These are phyloP conservation scores for Drosophila conformis DNA, from an alignment of 2,888 invertebrate species.

Conservation along the genomic window DNA sequence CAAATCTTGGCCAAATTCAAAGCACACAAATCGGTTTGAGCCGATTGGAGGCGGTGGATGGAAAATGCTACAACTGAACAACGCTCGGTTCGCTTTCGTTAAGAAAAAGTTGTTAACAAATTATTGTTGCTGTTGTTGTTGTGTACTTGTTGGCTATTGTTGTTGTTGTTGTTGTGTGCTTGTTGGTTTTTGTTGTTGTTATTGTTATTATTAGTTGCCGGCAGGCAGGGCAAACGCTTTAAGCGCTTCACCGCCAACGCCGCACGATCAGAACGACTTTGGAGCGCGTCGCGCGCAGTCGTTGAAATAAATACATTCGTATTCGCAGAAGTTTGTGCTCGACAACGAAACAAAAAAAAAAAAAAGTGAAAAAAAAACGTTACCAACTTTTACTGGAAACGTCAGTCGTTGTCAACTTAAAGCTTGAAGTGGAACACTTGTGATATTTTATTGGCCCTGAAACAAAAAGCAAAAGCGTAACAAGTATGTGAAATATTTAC, in stretches of 20 bases:
- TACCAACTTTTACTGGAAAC: constrained; percentile 25
- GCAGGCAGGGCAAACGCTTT: constrained; percentile 73
- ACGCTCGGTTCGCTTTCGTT: constrained; percentile 54
- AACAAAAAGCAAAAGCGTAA: constrained; percentile 8
- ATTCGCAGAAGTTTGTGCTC: constrained; percentile 18
- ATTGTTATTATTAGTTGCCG: constrained; percentile 38
- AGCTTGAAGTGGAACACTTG: constrained; percentile 42
- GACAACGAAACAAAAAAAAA: neutral
- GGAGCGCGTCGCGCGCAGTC: constrained; percentile 80
- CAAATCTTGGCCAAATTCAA: constrained; percentile 29
- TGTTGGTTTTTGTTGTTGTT: constrained; percentile 47
- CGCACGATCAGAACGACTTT: constrained; percentile 82
- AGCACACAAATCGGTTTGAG: constrained; percentile 53
- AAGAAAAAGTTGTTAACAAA: constrained; percentile 75
- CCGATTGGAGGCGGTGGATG: constrained; percentile 41
- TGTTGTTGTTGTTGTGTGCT: constrained; percentile 32
- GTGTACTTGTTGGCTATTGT: constrained; percentile 37
- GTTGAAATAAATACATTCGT: constrained; percentile 40
- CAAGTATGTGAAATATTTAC: constrained; percentile 39
- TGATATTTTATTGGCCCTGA: constrained; percentile 4
- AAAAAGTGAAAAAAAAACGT: neutral
- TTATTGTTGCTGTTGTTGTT: constrained; percentile 48
- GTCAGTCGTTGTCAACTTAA: constrained; percentile 15
- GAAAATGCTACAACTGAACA: constrained; percentile 25
- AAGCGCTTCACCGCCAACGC: constrained; percentile 69